A percentile compares a stretch with the other conserved stretches of the same genome.
Conservation (phyloP, 2,888 invertebrate species). For the Xylophagus ater region DNA sequence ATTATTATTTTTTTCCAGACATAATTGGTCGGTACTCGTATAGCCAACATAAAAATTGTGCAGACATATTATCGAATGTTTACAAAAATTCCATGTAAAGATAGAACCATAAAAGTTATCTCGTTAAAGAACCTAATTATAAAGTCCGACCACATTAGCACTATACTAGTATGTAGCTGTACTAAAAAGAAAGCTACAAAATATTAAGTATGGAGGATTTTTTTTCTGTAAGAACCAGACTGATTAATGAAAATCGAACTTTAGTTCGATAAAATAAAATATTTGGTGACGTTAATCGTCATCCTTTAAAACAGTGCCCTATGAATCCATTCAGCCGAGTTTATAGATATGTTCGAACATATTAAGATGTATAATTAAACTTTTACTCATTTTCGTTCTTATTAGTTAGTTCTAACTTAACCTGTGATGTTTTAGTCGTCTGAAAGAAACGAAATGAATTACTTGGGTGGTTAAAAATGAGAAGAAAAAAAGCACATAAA, state of each 20-base stretch:
- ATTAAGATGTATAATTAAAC: slow-evolving; percentile 12
- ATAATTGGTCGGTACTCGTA: too few relatives aligned
- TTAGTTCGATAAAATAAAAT: background rate
- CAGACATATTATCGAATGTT: too few relatives aligned
- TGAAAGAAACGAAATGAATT: background rate
- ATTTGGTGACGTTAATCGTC: background rate
- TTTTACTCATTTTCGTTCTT: slow-evolving; percentile 11
- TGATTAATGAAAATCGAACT: background rate
- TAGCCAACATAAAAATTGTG: too few relatives aligned
- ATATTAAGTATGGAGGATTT: background rate
- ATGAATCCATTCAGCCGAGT: background rate
- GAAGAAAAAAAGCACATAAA: background rate
- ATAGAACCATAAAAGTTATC: slow-evolving; percentile 25
- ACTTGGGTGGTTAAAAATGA: background rate
- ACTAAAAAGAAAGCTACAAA: background rate
- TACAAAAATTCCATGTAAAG: slow-evolving; percentile 6
- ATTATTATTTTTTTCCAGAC: too few relatives aligned
- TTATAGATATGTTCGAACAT: slow-evolving; percentile 10
- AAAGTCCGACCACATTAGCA: slow-evolving; percentile 11
- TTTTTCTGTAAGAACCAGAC: background rate
- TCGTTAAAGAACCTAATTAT: slow-evolving; percentile 34
- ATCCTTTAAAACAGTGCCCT: background rate
- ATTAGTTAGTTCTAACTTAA: background rate
- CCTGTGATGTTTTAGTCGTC: background rate
- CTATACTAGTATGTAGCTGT: slow-evolving; percentile 4